Percentiles rank a stretch among this genome's conserved stretches.
phyloP scores from a whole-genome alignment of 2,113 vertebrate genomes.

The Nycticebus coucang region DNA sequence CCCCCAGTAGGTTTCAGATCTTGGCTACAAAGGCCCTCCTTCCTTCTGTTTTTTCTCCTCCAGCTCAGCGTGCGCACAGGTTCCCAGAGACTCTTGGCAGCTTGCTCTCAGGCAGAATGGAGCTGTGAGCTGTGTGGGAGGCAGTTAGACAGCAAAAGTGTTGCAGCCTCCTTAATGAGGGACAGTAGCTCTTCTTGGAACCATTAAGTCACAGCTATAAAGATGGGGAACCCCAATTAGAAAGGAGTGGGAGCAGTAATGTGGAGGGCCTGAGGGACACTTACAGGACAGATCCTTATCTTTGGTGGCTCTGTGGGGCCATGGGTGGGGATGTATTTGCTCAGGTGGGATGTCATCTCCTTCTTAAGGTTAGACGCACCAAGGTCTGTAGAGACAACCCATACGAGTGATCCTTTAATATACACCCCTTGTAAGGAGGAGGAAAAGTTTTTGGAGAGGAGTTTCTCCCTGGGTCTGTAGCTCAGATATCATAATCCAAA shows the following conservation, averaged over 20 bases:
- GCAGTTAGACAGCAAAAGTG: constrained; percentile 39
- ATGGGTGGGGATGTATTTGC: not conserved
- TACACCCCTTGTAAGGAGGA: not conserved
- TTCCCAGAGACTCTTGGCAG: constrained; percentile 69
- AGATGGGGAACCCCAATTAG: constrained; percentile 69
- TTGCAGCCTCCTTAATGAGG: constrained; percentile 72
- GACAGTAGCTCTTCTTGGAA: constrained; percentile 54
- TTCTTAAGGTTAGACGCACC: not conserved
- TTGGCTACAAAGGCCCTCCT: constrained; percentile 48
- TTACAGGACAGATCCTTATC: not conserved
- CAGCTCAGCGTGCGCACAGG: constrained; percentile 42
- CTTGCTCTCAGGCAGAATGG: constrained; percentile 34
- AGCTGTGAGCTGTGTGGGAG: constrained; percentile 68
- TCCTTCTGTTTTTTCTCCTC: constrained; percentile 27
- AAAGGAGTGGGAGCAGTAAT: constrained; percentile 36
- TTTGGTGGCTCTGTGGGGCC: constrained; percentile 6
- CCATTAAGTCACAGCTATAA: constrained; percentile 43
- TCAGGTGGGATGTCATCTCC: not conserved
- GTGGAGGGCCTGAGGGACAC: not conserved
- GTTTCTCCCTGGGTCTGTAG: not conserved
- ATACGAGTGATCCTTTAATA: not conserved
- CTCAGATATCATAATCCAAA: not conserved
- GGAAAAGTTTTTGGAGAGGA: not conserved
- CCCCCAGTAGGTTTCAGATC: constrained; percentile 39
- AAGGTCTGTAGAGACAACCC: not conserved